phyloP scores from a whole-genome alignment of 1,140 invertebrate species.

The Cherax quadricarinatus region DNA sequence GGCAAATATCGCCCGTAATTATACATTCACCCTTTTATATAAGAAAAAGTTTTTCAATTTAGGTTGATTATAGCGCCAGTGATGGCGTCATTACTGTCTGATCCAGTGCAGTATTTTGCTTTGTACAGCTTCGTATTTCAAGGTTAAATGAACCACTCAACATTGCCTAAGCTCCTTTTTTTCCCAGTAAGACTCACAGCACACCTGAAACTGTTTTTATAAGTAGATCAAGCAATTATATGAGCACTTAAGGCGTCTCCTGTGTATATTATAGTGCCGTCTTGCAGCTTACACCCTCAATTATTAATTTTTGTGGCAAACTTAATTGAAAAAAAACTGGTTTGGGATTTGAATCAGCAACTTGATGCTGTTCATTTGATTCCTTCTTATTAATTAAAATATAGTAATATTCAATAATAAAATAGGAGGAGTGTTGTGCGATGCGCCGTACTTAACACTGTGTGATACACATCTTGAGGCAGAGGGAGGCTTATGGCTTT shows the following conservation, averaged over 20 bases:
- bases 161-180: neutral
- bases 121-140: neutral
- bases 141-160: neutral
- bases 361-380: too few species aligned
- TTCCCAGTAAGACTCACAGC: neutral
- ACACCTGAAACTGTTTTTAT: neutral
- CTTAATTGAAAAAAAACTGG: neutral
- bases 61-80: neutral
- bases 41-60: neutral
- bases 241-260: neutral
- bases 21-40: neutral
- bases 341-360: too few species aligned
- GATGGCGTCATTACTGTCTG: neutral
- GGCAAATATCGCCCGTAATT: neutral
- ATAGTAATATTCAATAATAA: too few species aligned
- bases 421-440: too few species aligned
- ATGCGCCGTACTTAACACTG: too few species aligned
- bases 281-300: neutral
- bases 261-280: neutral
- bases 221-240: neutral
- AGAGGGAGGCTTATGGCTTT: too few species aligned
- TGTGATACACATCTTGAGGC: too few species aligned
- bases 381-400: too few species aligned
- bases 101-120: neutral
- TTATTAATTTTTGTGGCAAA: neutral